phyloP scores from a whole-genome alignment of 2,113 vertebrate genomes.

The Rhombomys opimus region DNA sequence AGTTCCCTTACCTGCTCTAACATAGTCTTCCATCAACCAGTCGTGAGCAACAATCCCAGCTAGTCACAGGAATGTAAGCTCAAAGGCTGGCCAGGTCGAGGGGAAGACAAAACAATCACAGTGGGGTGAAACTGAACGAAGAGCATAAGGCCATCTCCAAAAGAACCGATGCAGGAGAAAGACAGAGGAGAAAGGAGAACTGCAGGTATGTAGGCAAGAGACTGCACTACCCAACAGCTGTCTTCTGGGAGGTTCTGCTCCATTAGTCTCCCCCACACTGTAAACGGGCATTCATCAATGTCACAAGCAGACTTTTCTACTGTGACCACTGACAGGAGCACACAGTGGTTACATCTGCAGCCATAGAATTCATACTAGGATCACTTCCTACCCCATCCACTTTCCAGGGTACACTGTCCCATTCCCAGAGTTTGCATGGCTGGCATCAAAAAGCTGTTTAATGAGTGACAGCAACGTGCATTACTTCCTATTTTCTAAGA shows the following conservation, averaged over 20 bases:
- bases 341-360: neutral
- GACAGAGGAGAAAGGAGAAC: neutral
- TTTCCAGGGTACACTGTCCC: neutral
- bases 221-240: neutral
- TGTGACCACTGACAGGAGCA: neutral
- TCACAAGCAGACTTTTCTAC: neutral
- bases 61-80: neutral
- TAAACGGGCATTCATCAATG: neutral
- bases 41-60: neutral
- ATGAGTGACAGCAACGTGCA: neutral
- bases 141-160: neutral
- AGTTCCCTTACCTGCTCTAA: neutral
- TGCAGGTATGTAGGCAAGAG: neutral
- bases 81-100: neutral
- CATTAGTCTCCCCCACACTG: neutral
- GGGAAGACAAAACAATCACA: neutral
- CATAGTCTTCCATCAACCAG: neutral
- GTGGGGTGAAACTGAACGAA: accelerated
- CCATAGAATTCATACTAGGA: neutral
- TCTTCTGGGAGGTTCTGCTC: neutral
- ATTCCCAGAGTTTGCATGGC: neutral
- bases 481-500: neutral
- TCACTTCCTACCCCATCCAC: neutral
- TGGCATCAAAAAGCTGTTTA: neutral
- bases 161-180: neutral